Evolutionary conservation across 2,888 invertebrate species (phyloP), one percentile per base, ranked within the genome.

Genomic region (Ctena decussata): DNA sequence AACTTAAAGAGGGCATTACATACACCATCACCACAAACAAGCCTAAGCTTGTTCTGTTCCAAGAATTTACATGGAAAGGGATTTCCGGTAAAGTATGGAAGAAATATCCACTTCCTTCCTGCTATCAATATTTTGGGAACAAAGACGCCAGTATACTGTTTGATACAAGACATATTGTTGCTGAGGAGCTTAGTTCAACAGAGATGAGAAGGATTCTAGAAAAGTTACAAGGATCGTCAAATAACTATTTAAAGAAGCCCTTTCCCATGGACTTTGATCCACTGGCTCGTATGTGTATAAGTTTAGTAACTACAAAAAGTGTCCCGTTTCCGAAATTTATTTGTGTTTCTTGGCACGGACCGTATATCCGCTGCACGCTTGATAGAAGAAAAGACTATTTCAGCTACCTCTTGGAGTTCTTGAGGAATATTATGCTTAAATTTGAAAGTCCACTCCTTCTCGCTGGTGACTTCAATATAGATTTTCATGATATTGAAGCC

Each of bases 311-410:
- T 35, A 46, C 79, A 5, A 73, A 49, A 8, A 49, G 80, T 21
- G 44, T 71, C 21, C 78, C 83, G 24, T 44, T 71, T 49, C 30
- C 82, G 32, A 74, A 84, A 21, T 84, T 87, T n/a, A 80, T 87
- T 24, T 84, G 84, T 73, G 80, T 87, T 49, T 87, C 87, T 3
- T 87, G 84, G 87, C 84, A 84, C 27, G 87, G 87, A 24, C 41
- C 53, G 5, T 82, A 65, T n/a, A 71, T 46, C 18, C 60, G 73
- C 0, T 35, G 44, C 53, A 70, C 76, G 32, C 60, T 71, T 72
- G 73, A 77, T 24, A n/a, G 49, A 0, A 65, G 74, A 15, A 83
- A 78, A 75, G 65, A 72, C 37, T 80, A 77, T 30, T 87, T 87
- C 53, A 72, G 77, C 37, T 80, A 84, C 39, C 65, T 73, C 15